Conservation (phyloP, 2,797 vertebrate species). For the Nannoperca australis region DNA sequence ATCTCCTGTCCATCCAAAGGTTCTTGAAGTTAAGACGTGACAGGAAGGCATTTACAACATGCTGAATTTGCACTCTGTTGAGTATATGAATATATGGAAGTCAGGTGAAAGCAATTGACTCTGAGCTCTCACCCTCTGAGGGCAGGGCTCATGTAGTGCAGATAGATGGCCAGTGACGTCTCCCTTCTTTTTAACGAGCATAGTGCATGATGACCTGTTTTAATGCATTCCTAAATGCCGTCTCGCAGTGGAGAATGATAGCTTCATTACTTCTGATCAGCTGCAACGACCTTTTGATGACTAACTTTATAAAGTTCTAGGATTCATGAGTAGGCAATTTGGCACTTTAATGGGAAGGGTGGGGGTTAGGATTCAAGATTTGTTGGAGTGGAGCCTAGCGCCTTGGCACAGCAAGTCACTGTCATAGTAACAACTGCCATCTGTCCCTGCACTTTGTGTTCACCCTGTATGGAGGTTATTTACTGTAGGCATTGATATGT, state of each 20-base stretch:
- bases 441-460: slow-evolving; percentile 42
- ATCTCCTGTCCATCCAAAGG: neutral
- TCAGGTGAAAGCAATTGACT: slow-evolving; percentile 57
- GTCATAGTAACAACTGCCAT: slow-evolving; percentile 62
- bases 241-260: slow-evolving; percentile 49
- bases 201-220: slow-evolving; percentile 51
- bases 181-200: slow-evolving; percentile 52
- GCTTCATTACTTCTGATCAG: slow-evolving; percentile 72
- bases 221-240: slow-evolving; percentile 71
- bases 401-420: slow-evolving; percentile 63
- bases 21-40: neutral
- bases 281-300: slow-evolving; percentile 73
- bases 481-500: slow-evolving; percentile 26
- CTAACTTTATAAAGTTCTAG: slow-evolving; percentile 72
- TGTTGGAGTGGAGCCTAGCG: slow-evolving; percentile 71
- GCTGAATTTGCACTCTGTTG: slow-evolving; percentile 4
- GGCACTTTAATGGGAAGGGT: slow-evolving; percentile 69
- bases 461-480: slow-evolving; percentile 29
- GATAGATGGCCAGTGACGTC: slow-evolving; percentile 51
- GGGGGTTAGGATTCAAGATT: slow-evolving; percentile 61
- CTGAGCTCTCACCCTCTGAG: slow-evolving; percentile 52
- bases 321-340: slow-evolving; percentile 77
- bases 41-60: neutral
- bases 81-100: slow-evolving; percentile 29
- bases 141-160: slow-evolving; percentile 48